Conservation (phyloP, 2,113 vertebrate species). For the Sinocyclocheilus anshuiensis region DNA sequence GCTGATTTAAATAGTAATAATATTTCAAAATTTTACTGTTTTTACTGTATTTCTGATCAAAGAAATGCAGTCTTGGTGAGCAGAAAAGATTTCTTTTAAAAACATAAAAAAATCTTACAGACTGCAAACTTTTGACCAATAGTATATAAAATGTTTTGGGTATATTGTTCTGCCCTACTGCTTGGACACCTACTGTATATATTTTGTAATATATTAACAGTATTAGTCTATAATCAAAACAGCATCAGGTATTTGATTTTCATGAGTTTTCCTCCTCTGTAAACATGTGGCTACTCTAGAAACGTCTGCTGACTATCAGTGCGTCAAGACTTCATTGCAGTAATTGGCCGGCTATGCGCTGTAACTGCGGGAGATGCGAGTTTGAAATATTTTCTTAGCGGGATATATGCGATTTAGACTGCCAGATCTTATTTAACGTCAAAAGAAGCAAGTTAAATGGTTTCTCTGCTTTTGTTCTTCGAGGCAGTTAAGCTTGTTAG, state of each 20-base stretch:
- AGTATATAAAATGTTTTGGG: not conserved
- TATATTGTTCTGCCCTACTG: not conserved
- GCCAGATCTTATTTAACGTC: constrained; percentile 9
- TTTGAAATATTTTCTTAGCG: constrained; percentile 37
- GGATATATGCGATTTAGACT: constrained; percentile 40
- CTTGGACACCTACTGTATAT: not conserved
- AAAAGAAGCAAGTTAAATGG: not conserved
- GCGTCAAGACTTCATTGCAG: constrained; percentile 54
- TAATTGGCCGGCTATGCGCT: constrained; percentile 58
- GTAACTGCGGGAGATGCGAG: constrained; percentile 7
- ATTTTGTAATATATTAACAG: not conserved
- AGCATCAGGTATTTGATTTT: not conserved
- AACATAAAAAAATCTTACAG: not conserved
- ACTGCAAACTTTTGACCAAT: no score
- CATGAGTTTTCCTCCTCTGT: not conserved
- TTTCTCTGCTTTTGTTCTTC: not conserved
- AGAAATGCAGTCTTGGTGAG: not conserved
- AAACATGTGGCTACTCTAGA: constrained; percentile 51
- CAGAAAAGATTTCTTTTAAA: not conserved
- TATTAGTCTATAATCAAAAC: not conserved
- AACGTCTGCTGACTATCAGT: constrained; percentile 54
- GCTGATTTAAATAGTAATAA: not conserved
- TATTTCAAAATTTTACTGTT: not conserved
- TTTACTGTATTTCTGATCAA: not conserved
- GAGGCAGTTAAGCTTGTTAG: not conserved